These are phyloP conservation scores for Oligia latruncula DNA, from an alignment of 2,888 invertebrate genomes.

Conservation along the genomic window DNA sequence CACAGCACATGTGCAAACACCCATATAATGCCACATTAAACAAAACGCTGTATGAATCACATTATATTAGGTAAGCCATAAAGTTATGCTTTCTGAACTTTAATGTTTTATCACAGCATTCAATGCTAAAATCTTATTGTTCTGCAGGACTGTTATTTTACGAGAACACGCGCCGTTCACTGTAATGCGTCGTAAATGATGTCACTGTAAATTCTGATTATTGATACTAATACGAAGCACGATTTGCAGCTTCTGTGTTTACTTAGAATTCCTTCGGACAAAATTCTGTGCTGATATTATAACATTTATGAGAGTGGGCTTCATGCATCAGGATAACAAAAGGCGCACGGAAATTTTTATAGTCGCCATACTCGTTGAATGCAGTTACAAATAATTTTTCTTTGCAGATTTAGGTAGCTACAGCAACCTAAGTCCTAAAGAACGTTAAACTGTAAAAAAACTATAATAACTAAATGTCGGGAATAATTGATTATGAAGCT, in stretches of 20 bases:
- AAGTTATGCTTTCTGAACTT: constrained; percentile 63
- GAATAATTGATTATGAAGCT: too few relatives aligned
- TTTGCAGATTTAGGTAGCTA: not conserved
- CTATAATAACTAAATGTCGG: not conserved
- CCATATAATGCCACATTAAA: constrained; percentile 35
- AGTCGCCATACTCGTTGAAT: not conserved
- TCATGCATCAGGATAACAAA: not conserved
- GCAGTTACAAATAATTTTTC: not conserved
- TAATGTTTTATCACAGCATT: constrained; percentile 64
- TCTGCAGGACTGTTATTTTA: constrained; percentile 57
- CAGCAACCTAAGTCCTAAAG: not conserved
- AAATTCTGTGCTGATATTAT: not conserved
- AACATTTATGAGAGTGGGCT: not conserved
- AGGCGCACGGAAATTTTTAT: not conserved
- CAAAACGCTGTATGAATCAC: constrained; percentile 57
- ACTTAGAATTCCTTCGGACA: constrained; percentile 28
- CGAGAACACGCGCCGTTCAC: constrained; percentile 34
- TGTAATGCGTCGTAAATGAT: constrained; percentile 37
- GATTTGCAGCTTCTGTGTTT: constrained; percentile 32
- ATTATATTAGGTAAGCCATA: constrained; percentile 46
- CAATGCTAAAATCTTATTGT: constrained; percentile 66
- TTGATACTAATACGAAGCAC: constrained; percentile 47
- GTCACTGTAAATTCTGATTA: constrained; percentile 47
- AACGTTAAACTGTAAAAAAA: not conserved
- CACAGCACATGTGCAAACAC: constrained; percentile 42